Percentiles rank a stretch among this genome's conserved stretches.
Conservation (phyloP, 2,113 vertebrate genomes). For the Leiothrix lutea region DNA sequence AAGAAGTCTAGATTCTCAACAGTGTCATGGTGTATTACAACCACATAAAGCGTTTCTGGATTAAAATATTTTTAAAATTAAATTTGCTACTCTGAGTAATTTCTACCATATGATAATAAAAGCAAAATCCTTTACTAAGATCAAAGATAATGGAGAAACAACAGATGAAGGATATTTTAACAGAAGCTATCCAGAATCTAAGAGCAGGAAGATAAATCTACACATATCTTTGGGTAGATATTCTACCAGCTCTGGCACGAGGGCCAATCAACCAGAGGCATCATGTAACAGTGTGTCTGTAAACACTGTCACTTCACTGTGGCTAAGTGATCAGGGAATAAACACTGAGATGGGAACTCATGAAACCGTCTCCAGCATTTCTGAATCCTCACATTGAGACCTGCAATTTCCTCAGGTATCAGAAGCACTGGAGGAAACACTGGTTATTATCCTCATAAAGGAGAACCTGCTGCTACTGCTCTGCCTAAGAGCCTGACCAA, state of each 20-base stretch:
- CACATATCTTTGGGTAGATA: not conserved
- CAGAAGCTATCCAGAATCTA: not conserved
- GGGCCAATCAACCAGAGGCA: not conserved
- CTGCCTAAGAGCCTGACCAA: not conserved
- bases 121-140: not conserved
- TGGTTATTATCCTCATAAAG: not conserved
- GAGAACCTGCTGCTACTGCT: not conserved
- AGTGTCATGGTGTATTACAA: not conserved
- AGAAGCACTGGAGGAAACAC: not conserved
- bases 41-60: not conserved
- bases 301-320: not conserved
- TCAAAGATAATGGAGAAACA: not conserved
- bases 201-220: not conserved
- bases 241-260: not conserved
- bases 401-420: not conserved
- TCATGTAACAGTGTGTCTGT: not conserved
- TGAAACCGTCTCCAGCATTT: fast-evolving
- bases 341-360: not conserved
- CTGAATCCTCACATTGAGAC: not conserved
- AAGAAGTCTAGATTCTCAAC: not conserved
- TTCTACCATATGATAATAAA: not conserved
- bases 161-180: not conserved
- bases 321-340: not conserved
- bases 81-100: not conserved
- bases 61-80: not conserved